Conservation (phyloP, 92 coral and sea anemone species). For the Zoanthus sociatus region DNA sequence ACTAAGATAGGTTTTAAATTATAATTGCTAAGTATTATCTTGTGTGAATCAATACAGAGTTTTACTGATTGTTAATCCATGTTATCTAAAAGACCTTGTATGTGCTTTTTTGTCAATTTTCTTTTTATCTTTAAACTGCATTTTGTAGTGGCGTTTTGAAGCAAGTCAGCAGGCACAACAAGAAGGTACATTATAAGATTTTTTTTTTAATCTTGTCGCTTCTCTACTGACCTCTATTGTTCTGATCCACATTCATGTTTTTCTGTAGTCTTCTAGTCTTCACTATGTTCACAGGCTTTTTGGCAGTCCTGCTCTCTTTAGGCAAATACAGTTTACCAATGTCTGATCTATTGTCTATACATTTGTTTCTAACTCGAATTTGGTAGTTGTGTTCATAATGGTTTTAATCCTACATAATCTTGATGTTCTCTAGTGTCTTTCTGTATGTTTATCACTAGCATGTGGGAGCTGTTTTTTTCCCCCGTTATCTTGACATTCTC, state of each 20-base stretch:
- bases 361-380: neutral
- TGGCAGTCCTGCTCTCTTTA: neutral
- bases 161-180: too few species aligned
- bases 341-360: neutral
- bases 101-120: neutral
- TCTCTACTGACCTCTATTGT: too few species aligned
- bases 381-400: neutral
- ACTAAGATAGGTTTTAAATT: too few species aligned
- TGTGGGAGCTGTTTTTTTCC: neutral
- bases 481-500: too few species aligned
- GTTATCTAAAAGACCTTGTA: neutral
- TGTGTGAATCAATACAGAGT: neutral
- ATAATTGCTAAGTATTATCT: too few species aligned
- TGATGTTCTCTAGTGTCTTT: conserved; percentile 8
- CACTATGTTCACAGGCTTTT: too few species aligned
- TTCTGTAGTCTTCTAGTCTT: too few species aligned
- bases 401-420: neutral
- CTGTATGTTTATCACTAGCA: neutral
- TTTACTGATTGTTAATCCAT: neutral
- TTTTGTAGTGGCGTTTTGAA: neutral
- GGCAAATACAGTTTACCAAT: neutral
- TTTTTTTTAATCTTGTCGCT: too few species aligned
- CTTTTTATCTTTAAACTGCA: neutral
- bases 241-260: neutral
- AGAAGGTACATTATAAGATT: too few species aligned